Base-by-base conservation (phyloP, 2,888 invertebrate species). In the Drosophila kuntzei region DNA sequence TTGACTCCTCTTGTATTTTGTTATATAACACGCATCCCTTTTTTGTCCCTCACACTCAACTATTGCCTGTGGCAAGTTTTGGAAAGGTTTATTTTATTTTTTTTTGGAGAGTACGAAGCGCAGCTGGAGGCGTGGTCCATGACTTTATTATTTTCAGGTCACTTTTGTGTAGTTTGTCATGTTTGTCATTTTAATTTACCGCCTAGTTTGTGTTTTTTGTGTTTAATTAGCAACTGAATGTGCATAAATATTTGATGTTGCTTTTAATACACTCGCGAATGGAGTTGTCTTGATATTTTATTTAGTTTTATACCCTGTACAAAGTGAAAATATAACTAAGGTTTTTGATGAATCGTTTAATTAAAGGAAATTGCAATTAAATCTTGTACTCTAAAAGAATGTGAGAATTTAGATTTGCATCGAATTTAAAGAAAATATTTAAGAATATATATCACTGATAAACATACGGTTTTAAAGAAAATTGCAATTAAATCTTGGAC, bases 131-230 rank as follows among this genome's bases (percentile, higher is more conserved):
- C 44, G 37, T 50, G 44, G 32, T 12, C 25, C 2, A 16, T 18
- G 16, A n/a, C 20, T 47, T 68, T 39, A 25, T 51, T 53, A 36
- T 59, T 55, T 71, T 32, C 39, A 50, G 72, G 60, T 39, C 53
- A 41, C 55, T 71, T 65, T 65, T 20, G 47, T 71, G 67, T 57
- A 78, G 72, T 84, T 81, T 84, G 68, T 72, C 79, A 84, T 79
- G 72, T 84, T 81, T 84, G 68, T 72, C 79, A 84, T 79, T 76
- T 78, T 73, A 78, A 82, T 82, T 84, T 76, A 64, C 70, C 78
- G 71, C 49, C 67, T 60, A 63, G 53, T 63, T 70, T 68, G 59
- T 61, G 79, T 70, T 74, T 79, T 79, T 68, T 39, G 59, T 64
- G 79, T 70, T 85, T 70, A 85, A 85, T 83, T 83, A 70, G 79